These are phyloP conservation scores for Anadara kagoshimensis DNA, from an alignment of 1,140 invertebrate species.

Conservation along the genomic window DNA sequence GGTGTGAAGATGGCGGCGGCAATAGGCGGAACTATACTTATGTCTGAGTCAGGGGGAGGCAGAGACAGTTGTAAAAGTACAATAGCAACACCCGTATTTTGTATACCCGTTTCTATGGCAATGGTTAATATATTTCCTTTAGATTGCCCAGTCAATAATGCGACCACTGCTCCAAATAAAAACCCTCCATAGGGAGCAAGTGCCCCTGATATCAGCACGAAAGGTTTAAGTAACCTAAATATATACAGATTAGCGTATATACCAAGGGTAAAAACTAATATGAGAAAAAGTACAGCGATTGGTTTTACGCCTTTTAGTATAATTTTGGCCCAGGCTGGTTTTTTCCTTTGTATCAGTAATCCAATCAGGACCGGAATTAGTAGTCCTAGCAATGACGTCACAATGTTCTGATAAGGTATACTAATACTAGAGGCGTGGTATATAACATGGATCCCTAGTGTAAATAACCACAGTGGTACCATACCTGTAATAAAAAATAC, in stretches of 20 bases:
- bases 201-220: conserved; percentile 84
- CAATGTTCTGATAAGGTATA: conserved; percentile 90
- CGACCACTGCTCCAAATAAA: conserved; percentile 78
- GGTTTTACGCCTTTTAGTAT: conserved; percentile 74
- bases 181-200: conserved; percentile 92
- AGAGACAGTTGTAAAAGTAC: conserved; percentile 73
- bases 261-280: conserved; percentile 93
- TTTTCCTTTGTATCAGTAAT: conserved; percentile 76
- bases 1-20: conserved; percentile 93
- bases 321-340: conserved; percentile 74
- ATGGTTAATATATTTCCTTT: conserved; percentile 72
- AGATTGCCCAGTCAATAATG: conserved; percentile 43
- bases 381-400: conserved; percentile 83
- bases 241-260: conserved; percentile 93
- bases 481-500: conserved; percentile 79
- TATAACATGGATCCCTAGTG: conserved; percentile 84
- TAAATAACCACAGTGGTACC: conserved; percentile 96
- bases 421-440: conserved; percentile 68
- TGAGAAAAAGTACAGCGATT: conserved; percentile 87
- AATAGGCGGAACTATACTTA: conserved; percentile 71
- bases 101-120: conserved; percentile 76
- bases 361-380: conserved; percentile 90
- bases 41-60: conserved; percentile 72
- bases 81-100: conserved; percentile 75
- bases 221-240: conserved; percentile 83